Percentiles rank a stretch among this genome's conserved stretches.
Evolutionary conservation across 2,113 vertebrate species (phyloP).

Genomic region (Xerus inauris): DNA sequence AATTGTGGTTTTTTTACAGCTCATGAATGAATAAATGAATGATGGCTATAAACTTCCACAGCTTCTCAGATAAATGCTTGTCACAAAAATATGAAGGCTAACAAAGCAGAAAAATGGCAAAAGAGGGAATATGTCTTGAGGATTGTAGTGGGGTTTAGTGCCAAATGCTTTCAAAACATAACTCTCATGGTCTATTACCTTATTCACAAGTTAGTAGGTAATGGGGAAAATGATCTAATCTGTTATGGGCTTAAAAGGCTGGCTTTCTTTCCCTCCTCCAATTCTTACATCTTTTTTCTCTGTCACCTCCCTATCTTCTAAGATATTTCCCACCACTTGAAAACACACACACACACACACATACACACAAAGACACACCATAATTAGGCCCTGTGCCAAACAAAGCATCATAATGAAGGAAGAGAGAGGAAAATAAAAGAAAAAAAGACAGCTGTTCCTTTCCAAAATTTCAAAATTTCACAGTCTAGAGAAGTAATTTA

Average conservation of each 20-base stretch:
- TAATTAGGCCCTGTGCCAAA: background rate
- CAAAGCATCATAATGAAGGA: background rate
- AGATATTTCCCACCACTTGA: background rate
- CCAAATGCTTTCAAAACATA: conserved; percentile 67
- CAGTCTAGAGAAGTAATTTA: background rate
- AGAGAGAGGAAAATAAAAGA: too few species aligned
- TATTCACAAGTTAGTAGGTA: conserved; percentile 68
- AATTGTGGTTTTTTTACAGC: conserved; percentile 61
- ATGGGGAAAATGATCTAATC: conserved; percentile 44
- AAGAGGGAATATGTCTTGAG: conserved; percentile 46
- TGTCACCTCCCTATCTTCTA: background rate
- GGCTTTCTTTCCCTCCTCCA: background rate
- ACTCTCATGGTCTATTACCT: conserved; percentile 55
- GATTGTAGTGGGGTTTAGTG: conserved; percentile 49
- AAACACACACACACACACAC: too few species aligned
- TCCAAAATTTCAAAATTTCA: background rate
- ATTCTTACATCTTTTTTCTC: background rate
- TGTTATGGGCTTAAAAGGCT: background rate
- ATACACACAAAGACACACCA: too few species aligned
- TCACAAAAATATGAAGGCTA: conserved; percentile 72
- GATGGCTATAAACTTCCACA: conserved; percentile 59
- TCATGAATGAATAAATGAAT: conserved; percentile 71
- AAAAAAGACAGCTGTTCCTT: background rate
- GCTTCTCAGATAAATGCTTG: conserved; percentile 57
- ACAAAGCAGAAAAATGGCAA: conserved; percentile 75